These are phyloP conservation scores for Bombus huntii DNA, from an alignment of 1,140 invertebrate species.

Conservation along the genomic window DNA sequence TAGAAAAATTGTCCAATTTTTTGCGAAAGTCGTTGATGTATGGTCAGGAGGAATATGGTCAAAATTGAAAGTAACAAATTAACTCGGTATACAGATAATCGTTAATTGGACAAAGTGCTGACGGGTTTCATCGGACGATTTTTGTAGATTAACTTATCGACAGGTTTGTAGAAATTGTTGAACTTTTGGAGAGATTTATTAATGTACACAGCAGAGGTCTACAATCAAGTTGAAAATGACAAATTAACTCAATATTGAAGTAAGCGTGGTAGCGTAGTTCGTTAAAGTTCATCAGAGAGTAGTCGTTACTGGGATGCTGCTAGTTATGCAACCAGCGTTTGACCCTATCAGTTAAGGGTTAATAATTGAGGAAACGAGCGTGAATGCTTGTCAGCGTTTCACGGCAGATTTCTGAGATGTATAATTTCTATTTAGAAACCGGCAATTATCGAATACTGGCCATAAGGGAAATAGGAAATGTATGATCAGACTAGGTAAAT, in stretches of 20 bases:
- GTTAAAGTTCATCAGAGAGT: neutral
- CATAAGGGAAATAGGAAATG: too few species aligned
- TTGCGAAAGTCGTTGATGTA: too few species aligned
- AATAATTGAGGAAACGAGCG: constrained; percentile 29
- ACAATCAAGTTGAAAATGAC: too few species aligned
- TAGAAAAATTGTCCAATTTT: too few species aligned
- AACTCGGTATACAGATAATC: too few species aligned
- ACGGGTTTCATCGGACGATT: neutral
- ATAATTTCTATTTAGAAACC: constrained; percentile 3
- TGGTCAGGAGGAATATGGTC: too few species aligned
- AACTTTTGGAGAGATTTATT: neutral
- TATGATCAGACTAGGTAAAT: neutral
- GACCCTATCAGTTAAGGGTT: constrained; percentile 20
- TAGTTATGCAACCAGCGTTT: constrained; percentile 1
- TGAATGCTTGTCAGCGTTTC: constrained; percentile 18
- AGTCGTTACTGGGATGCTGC: neutral
- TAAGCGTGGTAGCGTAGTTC: neutral
- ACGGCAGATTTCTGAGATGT: neutral
- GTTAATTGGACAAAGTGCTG: too few species aligned
- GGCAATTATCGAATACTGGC: neutral
- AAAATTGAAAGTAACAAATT: too few species aligned
- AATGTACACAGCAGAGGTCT: neutral
- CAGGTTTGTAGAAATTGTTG: neutral
- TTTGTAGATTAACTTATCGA: neutral
- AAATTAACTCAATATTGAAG: neutral